Conservation (phyloP, 1,140 invertebrate genomes). For the Helicoverpa zea region DNA sequence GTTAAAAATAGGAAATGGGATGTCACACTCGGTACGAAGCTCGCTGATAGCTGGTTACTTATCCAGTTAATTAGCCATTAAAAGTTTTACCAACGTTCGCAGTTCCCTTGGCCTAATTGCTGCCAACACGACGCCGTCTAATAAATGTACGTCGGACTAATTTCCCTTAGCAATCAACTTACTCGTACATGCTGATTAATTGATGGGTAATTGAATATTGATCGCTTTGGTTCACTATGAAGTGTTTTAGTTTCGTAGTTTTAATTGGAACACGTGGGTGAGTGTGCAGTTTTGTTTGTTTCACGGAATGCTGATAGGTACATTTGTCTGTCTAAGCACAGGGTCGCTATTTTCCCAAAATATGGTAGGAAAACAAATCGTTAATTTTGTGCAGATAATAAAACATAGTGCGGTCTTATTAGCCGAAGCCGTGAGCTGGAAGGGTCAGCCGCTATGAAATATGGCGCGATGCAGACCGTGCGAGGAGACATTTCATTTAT, state of each 20-base stretch:
- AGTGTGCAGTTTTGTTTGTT: not conserved
- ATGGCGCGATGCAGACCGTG: slow-evolving; percentile 26
- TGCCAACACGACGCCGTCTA: slow-evolving; percentile 1
- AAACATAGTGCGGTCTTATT: slow-evolving; percentile 44
- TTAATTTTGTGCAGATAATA: slow-evolving; percentile 30
- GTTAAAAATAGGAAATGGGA: slow-evolving; percentile 51
- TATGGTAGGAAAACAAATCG: slow-evolving; percentile 12
- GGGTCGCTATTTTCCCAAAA: not conserved
- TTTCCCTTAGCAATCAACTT: slow-evolving; percentile 32
- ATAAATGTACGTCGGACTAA: slow-evolving; percentile 17
- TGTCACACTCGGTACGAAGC: slow-evolving; percentile 13
- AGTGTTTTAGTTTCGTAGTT: not conserved
- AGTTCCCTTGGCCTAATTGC: slow-evolving; percentile 6
- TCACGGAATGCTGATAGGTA: not conserved
- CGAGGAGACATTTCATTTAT: slow-evolving; percentile 46
- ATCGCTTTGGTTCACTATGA: not conserved
- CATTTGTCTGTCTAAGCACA: not conserved
- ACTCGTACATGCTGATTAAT: slow-evolving; percentile 4
- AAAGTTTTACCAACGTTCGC: slow-evolving; percentile 50
- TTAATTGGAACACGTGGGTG: not conserved
- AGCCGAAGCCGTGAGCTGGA: slow-evolving; percentile 38
- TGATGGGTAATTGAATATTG: slow-evolving; percentile 11
- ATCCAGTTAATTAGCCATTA: slow-evolving; percentile 56
- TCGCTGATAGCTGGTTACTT: slow-evolving; percentile 40
- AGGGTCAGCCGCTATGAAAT: slow-evolving; percentile 47